Evolutionary conservation across 1,140 invertebrate species (phyloP).

Genomic region (Heliconius hewitsoni): DNA sequence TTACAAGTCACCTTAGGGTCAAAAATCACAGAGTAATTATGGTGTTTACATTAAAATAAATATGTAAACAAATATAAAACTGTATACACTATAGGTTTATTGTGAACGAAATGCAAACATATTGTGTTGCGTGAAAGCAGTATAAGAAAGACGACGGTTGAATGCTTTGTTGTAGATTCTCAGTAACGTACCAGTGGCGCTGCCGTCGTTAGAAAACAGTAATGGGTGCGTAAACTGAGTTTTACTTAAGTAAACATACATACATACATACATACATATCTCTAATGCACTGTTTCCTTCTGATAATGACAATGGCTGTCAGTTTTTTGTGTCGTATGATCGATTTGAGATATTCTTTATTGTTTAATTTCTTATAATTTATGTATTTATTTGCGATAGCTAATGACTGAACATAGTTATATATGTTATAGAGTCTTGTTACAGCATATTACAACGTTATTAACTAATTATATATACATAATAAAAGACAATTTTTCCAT

Average conservation of each 20-base stretch:
- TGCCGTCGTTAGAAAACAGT: constrained; percentile 46
- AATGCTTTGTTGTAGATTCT: constrained; percentile 49
- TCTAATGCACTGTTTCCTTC: constrained; percentile 13
- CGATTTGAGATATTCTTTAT: not conserved
- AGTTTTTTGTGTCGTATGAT: not conserved
- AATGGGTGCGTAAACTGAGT: constrained; percentile 40
- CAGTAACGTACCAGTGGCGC: constrained; percentile 57
- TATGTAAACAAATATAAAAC: constrained; percentile 12
- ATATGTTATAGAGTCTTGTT: no score
- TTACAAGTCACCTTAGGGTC: constrained; percentile 47
- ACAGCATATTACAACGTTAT: no score
- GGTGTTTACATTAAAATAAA: not conserved
- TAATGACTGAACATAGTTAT: no score
- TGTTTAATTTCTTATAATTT: not conserved
- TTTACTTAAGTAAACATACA: constrained; percentile 27
- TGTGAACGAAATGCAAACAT: constrained; percentile 54
- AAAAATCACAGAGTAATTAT: constrained; percentile 48
- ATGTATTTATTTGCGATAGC: not conserved
- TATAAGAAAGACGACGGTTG: constrained; percentile 55
- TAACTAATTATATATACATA: no score
- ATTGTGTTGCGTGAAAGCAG: constrained; percentile 67
- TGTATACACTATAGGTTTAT: constrained; percentile 18
- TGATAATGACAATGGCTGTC: not conserved
- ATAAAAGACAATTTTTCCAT: no score
- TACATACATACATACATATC: constrained; percentile 1